phyloP scores from a whole-genome alignment of 2,113 vertebrate genomes.

The Nycticebus coucang region DNA sequence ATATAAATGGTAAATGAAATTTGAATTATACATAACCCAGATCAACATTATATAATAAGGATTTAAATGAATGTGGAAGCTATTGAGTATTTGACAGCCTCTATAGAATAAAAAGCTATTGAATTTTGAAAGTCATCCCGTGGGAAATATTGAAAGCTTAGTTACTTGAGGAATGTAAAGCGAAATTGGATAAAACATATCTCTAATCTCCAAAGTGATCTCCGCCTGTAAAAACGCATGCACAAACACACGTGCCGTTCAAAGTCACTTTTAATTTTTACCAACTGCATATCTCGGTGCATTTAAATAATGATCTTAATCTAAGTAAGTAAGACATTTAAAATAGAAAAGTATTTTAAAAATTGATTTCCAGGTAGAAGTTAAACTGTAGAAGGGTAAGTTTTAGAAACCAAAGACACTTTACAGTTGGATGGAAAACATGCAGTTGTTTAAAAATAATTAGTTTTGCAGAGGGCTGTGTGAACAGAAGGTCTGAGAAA shows the following conservation, averaged over 20 bases:
- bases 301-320: constrained; percentile 51
- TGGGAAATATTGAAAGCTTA: constrained; percentile 62
- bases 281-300: neutral
- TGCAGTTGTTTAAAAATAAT: constrained; percentile 70
- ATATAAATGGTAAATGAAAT: neutral
- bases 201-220: constrained; percentile 47
- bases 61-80: constrained; percentile 44
- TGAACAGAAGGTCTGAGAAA: constrained; percentile 64
- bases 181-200: constrained; percentile 47
- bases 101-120: constrained; percentile 55
- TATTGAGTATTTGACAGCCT: constrained; percentile 31
- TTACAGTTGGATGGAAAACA: constrained; percentile 48
- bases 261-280: constrained; percentile 48
- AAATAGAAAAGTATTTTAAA: constrained; percentile 34
- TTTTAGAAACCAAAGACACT: constrained; percentile 34
- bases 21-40: constrained; percentile 8
- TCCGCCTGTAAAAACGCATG: neutral
- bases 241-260: neutral
- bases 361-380: constrained; percentile 44
- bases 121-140: constrained; percentile 49
- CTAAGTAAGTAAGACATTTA: neutral
- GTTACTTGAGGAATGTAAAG: constrained; percentile 41
- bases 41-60: constrained; percentile 19
- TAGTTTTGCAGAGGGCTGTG: constrained; percentile 54
- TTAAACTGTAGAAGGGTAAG: neutral